These are phyloP conservation scores for Heterotilapia buettikoferi DNA, from an alignment of 2,113 vertebrate genomes.

Conservation along the genomic window DNA sequence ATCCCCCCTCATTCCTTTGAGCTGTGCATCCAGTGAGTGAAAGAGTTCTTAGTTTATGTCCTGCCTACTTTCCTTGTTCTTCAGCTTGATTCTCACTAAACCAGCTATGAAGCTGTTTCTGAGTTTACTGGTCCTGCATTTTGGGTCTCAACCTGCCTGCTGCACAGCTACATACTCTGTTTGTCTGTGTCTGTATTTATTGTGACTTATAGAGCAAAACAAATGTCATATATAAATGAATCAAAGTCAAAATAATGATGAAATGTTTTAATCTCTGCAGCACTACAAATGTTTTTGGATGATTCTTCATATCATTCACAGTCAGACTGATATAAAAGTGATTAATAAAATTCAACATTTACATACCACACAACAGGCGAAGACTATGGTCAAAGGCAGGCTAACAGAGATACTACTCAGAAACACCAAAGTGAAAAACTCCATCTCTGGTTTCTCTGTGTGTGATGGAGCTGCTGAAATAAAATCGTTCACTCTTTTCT, in stretches of 20 bases:
- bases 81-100: rapidly evolving
- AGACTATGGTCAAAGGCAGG: neutral
- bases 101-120: too few species aligned
- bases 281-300: rapidly evolving
- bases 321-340: neutral
- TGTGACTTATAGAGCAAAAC: neutral
- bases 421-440: rapidly evolving
- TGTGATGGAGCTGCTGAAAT: neutral
- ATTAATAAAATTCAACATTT: neutral
- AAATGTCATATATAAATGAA: neutral
- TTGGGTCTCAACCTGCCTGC: neutral
- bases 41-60: neutral
- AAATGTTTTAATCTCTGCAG: neutral
- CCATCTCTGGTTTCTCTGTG: neutral
- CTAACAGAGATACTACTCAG: rapidly evolving
- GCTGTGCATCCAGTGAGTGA: too few species aligned
- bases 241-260: neutral
- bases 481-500: neutral
- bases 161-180: rapidly evolving
- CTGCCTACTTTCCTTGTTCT: rapidly evolving
- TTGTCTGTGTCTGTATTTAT: neutral
- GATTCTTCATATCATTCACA: neutral
- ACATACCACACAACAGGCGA: neutral
- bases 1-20: too few species aligned
- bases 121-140: too few species aligned